Evolutionary conservation across 2,113 vertebrate species (phyloP), one percentile per base, ranked within the genome.

Genomic region (Todiramphus saurophagus): DNA sequence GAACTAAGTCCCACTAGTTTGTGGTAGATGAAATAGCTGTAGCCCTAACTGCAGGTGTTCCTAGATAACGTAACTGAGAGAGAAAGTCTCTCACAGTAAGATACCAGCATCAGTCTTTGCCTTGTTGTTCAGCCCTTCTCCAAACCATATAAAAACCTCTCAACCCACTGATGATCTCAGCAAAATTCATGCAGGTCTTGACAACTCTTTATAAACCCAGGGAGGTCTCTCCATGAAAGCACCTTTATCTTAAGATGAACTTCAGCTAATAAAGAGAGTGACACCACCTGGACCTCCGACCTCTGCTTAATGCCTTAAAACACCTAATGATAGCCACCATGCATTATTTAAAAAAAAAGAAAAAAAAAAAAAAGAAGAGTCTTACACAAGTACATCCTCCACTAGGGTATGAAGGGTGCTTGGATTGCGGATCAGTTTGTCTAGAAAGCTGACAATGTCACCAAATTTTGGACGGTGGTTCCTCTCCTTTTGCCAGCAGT

Each of bases 401-500:
- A 99, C 99, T 53, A 99, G 97, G 2, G 98, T 99, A 73, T 99
- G 98, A 96, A 99, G 98, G 97, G 98, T 98, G 97, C 99, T 99
- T 33, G 99, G 99, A 81, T 99, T 99, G 90, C 99, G 99, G 95
- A 99, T 99, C 96, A 99, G 98, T 97, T 99, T 99, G 97, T 99
- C 99, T 95, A 99, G 98, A 98, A 99, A 99, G 97, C 97, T 98
- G 94, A 99, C 99, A 24, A 99, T 98, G 90, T 99, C 99, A 30
- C 98, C 98, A 95, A 99, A 99, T 96, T 99, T 99, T 44, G 99
- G 99, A 84, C 99, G 98, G 96, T 99, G 99, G 96, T 97, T 99
- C 97, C 99, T 98, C 96, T 99, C 99, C 96, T 99, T 99, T 97
- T 99, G 99, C 99, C 99, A 99, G 96, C 99, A 99, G 94, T 99